These are phyloP conservation scores for Tetropium fuscum DNA, from an alignment of 2,888 invertebrate genomes.

Conservation along the genomic window DNA sequence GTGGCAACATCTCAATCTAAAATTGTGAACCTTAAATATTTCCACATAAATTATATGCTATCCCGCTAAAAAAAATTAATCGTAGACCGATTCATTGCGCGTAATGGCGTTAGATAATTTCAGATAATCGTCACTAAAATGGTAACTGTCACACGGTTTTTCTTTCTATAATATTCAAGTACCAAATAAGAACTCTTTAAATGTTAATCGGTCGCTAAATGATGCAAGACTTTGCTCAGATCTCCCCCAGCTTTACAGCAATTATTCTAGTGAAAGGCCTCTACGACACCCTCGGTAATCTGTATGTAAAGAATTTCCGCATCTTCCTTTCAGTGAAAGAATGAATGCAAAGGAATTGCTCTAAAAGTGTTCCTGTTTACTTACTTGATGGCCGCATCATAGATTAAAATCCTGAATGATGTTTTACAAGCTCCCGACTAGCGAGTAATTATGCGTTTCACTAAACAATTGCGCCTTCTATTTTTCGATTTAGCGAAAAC, in stretches of 20 bases:
- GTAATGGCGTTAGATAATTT: too few relatives aligned
- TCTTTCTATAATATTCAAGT: too few relatives aligned
- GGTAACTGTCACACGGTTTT: too few relatives aligned
- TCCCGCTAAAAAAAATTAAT: too few relatives aligned
- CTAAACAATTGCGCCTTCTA: slow-evolving; percentile 8
- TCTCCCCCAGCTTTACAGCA: slow-evolving; percentile 25
- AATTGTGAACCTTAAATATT: too few relatives aligned
- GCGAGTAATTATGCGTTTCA: slow-evolving; percentile 23
- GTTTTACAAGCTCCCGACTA: slow-evolving; percentile 10
- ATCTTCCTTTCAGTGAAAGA: slow-evolving; percentile 16
- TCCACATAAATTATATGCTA: too few relatives aligned
- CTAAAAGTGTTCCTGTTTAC: slow-evolving; percentile 32
- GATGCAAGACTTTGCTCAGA: not conserved
- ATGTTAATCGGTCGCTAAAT: not conserved
- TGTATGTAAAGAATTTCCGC: slow-evolving; percentile 28
- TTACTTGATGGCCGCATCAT: slow-evolving; percentile 25
- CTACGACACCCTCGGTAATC: slow-evolving; percentile 28
- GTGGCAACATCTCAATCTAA: too few relatives aligned
- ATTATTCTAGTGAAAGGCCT: slow-evolving; percentile 27
- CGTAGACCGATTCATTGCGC: too few relatives aligned
- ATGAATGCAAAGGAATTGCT: slow-evolving; percentile 25
- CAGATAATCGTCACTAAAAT: too few relatives aligned
- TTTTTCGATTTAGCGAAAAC: not conserved
- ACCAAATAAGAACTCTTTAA: not conserved
- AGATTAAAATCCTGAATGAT: slow-evolving; percentile 26